Base-by-base conservation (phyloP, 2,888 invertebrate genomes). In the Meandrusa payeni region DNA sequence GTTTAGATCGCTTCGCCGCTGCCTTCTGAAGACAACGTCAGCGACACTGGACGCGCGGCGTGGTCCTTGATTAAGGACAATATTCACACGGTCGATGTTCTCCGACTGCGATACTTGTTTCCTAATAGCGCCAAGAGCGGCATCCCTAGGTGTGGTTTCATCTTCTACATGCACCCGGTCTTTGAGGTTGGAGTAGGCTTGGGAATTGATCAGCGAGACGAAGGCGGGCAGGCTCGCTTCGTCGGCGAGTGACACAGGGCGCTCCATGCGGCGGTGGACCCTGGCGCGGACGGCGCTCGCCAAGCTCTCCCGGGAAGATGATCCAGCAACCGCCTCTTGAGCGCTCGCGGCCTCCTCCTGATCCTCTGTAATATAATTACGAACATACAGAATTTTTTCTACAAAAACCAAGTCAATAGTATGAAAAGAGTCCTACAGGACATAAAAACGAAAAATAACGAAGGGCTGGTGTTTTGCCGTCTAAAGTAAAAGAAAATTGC, bases 161-260 rank as follows among this genome's bases (percentile, higher is more conserved):
- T 42, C 41, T 2, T 46, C 49, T 24, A 29, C 41, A 15, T 29
- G 47, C 3, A 27, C 42, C 37, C 47, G 48, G 5, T 64, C 61
- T 20, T 71, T 60, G 24, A 74, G 65, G 1, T 61, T 56, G 5
- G 82, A 77, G 44, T 71, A 63, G 0, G 78, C 70, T 22, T 69
- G 68, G 3, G 70, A 59, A 43, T 61, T 58, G 13, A 81, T 52
- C 31, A 76, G 59, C 1, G 73, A 65, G 2, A 68, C 38, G 9
- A 76, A 40, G 1, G 65, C 58, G 1, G 78, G 68, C 13, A 68
- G 56, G 24, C 58, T 59, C 3, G 70, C 57, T 6, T 54, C 61
- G 46, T 76, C 80, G 0, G 73, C 73, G 1, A 78, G 61, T 0
- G 85, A 83, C 31, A 68, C 65, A 2, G 85, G 85, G 0, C 85